phyloP scores from a whole-genome alignment of 2,797 vertebrate species.

The Mormyrops boulengeri region DNA sequence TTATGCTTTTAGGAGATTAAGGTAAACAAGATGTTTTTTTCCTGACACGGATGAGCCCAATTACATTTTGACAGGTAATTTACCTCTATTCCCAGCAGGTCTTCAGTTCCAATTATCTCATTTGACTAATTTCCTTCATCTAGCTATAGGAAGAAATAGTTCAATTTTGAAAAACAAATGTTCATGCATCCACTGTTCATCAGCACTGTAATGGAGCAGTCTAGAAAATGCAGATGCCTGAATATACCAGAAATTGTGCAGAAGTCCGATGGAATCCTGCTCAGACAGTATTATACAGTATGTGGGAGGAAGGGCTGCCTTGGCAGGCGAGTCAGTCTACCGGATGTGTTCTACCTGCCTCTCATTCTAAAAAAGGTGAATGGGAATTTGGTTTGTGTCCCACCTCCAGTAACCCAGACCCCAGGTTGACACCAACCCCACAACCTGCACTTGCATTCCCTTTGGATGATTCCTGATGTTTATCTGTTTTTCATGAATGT shows the following conservation, averaged over 20 bases:
- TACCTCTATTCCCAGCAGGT: neutral
- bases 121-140: neutral
- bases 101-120: neutral
- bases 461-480: neutral
- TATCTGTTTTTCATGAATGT: neutral
- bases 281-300: neutral
- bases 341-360: neutral
- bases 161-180: neutral
- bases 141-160: neutral
- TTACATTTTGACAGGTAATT: neutral
- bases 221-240: neutral
- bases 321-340: neutral
- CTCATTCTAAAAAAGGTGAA: neutral
- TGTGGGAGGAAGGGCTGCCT: neutral
- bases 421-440: neutral
- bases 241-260: neutral
- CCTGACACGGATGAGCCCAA: neutral
- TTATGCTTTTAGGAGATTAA: neutral
- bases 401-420: neutral
- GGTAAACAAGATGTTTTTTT: neutral
- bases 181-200: neutral
- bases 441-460: neutral
- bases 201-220: neutral
- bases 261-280: neutral
- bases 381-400: neutral